A percentile compares a stretch with the other conserved stretches of the same genome.
phyloP scores from a whole-genome alignment of 1,140 invertebrate species.

The Camponotus vicinus region DNA sequence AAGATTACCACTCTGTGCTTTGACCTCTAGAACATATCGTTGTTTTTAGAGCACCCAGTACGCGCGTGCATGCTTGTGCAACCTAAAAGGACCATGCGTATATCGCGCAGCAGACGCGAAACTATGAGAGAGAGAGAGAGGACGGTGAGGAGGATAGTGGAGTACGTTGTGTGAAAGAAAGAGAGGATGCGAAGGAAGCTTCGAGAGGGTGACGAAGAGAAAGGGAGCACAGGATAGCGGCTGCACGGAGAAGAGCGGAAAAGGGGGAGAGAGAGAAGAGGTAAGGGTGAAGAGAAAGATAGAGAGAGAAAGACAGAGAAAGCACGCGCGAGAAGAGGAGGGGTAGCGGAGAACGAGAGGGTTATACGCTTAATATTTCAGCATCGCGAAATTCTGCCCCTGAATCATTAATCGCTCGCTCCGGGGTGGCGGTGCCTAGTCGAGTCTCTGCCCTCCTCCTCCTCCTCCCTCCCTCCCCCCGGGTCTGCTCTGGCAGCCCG shows the following conservation, averaged over 20 bases:
- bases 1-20: neutral
- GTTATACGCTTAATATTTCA: slow-evolving; percentile 84
- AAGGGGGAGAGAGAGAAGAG: slow-evolving; percentile 56
- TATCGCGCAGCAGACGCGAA: slow-evolving; percentile 59
- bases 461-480: neutral
- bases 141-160: slow-evolving; percentile 19
- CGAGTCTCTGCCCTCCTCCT: slow-evolving; percentile 54
- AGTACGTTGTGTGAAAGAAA: slow-evolving; percentile 51
- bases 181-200: slow-evolving; percentile 53
- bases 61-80: slow-evolving; percentile 56
- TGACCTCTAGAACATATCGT: neutral
- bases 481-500: neutral
- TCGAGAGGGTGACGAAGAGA: slow-evolving; percentile 9
- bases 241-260: slow-evolving; percentile 65
- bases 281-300: slow-evolving; percentile 40
- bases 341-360: slow-evolving; percentile 74
- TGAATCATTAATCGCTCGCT: slow-evolving; percentile 82
- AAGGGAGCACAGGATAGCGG: slow-evolving; percentile 71
- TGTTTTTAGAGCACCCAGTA: slow-evolving; percentile 55
- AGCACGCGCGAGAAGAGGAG: too few relatives aligned
- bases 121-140: slow-evolving; percentile 55
- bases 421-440: slow-evolving; percentile 75
- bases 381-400: slow-evolving; percentile 82
- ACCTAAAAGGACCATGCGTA: slow-evolving; percentile 70
- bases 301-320: neutral